Percentiles rank a stretch among this genome's conserved stretches.
These are phyloP conservation scores for Coregonus suidteri DNA, from an alignment of 2,797 vertebrate genomes.

Conservation along the genomic window DNA sequence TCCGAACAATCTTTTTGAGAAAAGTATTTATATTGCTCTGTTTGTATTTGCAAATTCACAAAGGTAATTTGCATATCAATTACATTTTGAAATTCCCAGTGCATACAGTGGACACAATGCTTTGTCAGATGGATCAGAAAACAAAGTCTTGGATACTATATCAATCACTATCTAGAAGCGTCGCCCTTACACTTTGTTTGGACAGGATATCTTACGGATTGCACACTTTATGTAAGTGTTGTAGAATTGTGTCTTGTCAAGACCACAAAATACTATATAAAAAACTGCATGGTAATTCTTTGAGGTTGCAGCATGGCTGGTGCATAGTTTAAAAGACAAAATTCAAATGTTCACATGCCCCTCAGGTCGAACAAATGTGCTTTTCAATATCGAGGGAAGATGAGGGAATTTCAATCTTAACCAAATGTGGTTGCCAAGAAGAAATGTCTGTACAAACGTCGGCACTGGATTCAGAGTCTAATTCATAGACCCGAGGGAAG, in stretches of 20 bases:
- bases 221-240: too few relatives aligned
- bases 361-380: slow-evolving; percentile 24
- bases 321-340: not conserved
- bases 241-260: not conserved
- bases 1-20: too few relatives aligned
- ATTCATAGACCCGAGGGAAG: not conserved
- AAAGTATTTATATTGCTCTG: not conserved
- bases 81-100: too few relatives aligned
- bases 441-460: not conserved
- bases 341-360: not conserved
- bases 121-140: too few relatives aligned
- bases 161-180: too few relatives aligned
- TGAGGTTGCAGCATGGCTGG: slow-evolving; percentile 26
- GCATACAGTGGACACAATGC: too few relatives aligned
- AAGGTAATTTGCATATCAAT: slow-evolving; percentile 27
- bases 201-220: too few relatives aligned
- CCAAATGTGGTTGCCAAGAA: not conserved
- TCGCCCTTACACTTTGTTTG: too few relatives aligned
- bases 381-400: slow-evolving; percentile 24
- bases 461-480: not conserved
- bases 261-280: slow-evolving; percentile 14
- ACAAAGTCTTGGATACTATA: too few relatives aligned
- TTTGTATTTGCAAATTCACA: not conserved
- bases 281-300: slow-evolving; percentile 14
- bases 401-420: not conserved